Evolutionary conservation across 2,797 vertebrate species (phyloP).

Genomic region (Cichlasoma orientale): DNA sequence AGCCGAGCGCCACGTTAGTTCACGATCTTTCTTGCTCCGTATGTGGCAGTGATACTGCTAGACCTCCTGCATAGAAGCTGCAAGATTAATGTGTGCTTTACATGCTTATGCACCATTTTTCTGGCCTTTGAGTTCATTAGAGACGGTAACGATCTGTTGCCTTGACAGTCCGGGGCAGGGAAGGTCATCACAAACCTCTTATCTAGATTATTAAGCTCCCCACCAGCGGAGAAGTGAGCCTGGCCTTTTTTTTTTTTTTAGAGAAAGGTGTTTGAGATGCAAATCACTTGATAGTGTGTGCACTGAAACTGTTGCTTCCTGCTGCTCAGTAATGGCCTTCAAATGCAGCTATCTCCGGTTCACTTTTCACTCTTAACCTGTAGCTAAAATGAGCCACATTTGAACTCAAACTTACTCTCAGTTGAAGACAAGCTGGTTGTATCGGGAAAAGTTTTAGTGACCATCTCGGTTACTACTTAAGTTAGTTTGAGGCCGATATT

Average conservation of each 20-base stretch:
- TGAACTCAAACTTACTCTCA: neutral
- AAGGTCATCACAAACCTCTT: constrained; percentile 64
- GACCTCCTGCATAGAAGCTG: constrained; percentile 42
- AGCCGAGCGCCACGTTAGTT: constrained; percentile 1
- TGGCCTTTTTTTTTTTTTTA: constrained; percentile 3
- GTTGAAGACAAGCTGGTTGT: neutral
- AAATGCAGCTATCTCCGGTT: neutral
- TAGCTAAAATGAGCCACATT: neutral
- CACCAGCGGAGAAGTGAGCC: constrained; percentile 12
- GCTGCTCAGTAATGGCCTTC: constrained; percentile 34
- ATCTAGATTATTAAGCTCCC: constrained; percentile 49
- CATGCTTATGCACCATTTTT: constrained; percentile 40
- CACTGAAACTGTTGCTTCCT: neutral
- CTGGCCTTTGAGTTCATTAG: constrained; percentile 70
- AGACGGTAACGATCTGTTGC: constrained; percentile 59
- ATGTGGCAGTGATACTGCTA: constrained; percentile 1
- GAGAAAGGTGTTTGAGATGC: constrained; percentile 32
- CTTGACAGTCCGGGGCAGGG: constrained; percentile 46
- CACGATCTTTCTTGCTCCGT: constrained; percentile 3
- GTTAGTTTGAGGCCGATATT: constrained; percentile 20
- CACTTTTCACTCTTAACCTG: neutral
- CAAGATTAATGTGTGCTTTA: constrained; percentile 52
- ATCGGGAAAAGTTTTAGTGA: constrained; percentile 6
- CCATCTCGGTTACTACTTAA: constrained; percentile 8
- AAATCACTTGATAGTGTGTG: constrained; percentile 16